Evolutionary conservation across 2,113 vertebrate genomes (phyloP).

Genomic region (Himantopus leucocephalus): DNA sequence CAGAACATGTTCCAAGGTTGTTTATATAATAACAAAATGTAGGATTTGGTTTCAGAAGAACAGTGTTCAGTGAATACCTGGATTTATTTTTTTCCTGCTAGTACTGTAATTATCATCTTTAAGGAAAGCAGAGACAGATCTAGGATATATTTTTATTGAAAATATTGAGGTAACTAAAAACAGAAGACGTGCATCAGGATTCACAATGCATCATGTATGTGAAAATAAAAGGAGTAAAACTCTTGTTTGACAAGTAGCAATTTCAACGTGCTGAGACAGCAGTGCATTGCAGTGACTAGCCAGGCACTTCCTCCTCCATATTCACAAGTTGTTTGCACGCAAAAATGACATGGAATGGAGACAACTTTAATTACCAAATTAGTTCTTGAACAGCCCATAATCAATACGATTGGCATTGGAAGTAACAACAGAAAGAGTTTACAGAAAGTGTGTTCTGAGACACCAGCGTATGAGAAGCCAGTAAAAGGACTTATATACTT

Average conservation of each 20-base stretch:
- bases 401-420: neutral
- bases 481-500: neutral
- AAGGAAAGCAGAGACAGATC: neutral
- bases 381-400: constrained; percentile 9
- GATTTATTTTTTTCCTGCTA: neutral
- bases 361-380: constrained; percentile 20
- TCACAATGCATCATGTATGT: neutral
- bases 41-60: neutral
- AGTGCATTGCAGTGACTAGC: neutral
- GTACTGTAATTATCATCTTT: neutral
- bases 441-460: neutral
- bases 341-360: neutral
- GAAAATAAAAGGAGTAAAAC: neutral
- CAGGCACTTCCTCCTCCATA: neutral
- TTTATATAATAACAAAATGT: neutral
- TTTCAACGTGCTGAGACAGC: neutral
- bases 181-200: neutral
- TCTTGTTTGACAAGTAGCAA: neutral
- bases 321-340: neutral
- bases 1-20: neutral
- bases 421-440: neutral
- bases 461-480: neutral
- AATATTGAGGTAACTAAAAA: neutral
- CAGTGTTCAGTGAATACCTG: neutral
- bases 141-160: neutral